phyloP scores from a whole-genome alignment of 2,797 vertebrate species.

The Eremophila alpestris region DNA sequence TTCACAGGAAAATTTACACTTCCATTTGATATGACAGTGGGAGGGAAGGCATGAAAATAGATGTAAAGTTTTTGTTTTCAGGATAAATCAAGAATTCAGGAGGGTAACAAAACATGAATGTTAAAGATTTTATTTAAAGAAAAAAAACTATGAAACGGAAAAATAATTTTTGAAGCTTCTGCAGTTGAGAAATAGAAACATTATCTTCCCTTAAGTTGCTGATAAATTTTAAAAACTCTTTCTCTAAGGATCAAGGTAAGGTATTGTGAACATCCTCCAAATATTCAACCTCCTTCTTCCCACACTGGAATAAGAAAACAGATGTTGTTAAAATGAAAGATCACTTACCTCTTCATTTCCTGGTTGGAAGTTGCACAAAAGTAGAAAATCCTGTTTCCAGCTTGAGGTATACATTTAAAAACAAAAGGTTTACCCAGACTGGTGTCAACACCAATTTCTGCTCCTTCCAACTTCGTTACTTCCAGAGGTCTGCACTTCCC shows the following conservation, averaged over 20 bases:
- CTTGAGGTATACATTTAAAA: conserved; percentile 85
- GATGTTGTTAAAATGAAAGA: neutral
- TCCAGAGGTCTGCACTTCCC: conserved; percentile 82
- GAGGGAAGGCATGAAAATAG: neutral
- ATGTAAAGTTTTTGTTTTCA: neutral
- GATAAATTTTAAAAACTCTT: neutral
- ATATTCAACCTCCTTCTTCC: neutral
- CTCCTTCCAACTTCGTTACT: conserved; percentile 85
- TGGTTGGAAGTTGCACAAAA: conserved; percentile 89
- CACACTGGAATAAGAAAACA: neutral
- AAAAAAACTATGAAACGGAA: neutral
- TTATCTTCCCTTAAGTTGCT: neutral
- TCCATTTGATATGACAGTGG: neutral
- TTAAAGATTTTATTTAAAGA: neutral
- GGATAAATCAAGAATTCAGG: neutral
- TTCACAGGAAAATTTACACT: neutral
- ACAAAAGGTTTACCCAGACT: conserved; percentile 91
- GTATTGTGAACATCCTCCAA: neutral
- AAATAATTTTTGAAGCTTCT: neutral
- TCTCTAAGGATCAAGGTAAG: neutral
- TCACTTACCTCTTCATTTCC: conserved; percentile 89
- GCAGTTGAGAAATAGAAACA: neutral
- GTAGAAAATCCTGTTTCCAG: conserved; percentile 80
- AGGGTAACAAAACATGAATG: neutral
- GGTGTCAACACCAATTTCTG: conserved; percentile 82